These are phyloP conservation scores for Prochilodus magdalenae DNA, from an alignment of 2,113 vertebrate genomes.

Conservation along the genomic window DNA sequence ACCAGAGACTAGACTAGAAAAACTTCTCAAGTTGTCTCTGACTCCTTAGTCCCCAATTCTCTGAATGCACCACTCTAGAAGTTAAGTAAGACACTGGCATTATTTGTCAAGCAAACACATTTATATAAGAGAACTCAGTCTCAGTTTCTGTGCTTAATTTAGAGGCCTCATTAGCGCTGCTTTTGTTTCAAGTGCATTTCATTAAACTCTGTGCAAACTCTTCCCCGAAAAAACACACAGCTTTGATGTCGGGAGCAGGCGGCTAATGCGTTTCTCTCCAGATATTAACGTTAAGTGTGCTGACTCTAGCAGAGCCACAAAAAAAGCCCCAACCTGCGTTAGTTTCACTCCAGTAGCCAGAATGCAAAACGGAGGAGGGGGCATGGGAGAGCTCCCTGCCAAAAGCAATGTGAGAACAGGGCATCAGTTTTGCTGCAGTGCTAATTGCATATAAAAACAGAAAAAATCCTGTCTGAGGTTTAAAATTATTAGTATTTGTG, in stretches of 20 bases:
- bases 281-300: constrained; percentile 71
- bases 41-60: background rate
- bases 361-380: background rate
- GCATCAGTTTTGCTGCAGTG: constrained; percentile 10
- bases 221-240: constrained; percentile 65
- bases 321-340: constrained; percentile 42
- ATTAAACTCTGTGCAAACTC: constrained; percentile 80
- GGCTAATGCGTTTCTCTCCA: constrained; percentile 78
- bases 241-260: constrained; percentile 76
- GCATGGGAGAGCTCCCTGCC: background rate
- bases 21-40: background rate
- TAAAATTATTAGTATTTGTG: constrained; percentile 35
- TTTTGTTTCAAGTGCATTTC: constrained; percentile 79
- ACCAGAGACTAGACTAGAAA: background rate
- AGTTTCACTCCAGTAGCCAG: constrained; percentile 37
- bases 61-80: background rate
- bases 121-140: constrained; percentile 59
- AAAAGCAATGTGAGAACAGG: background rate
- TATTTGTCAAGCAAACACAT: constrained; percentile 74
- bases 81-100: constrained; percentile 32
- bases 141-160: constrained; percentile 62
- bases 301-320: constrained; percentile 61
- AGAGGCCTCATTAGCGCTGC: constrained; percentile 75
- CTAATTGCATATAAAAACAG: constrained; percentile 24
- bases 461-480: constrained; percentile 28